Conservation (phyloP, 2,113 vertebrate species). For the Antigone vipio region DNA sequence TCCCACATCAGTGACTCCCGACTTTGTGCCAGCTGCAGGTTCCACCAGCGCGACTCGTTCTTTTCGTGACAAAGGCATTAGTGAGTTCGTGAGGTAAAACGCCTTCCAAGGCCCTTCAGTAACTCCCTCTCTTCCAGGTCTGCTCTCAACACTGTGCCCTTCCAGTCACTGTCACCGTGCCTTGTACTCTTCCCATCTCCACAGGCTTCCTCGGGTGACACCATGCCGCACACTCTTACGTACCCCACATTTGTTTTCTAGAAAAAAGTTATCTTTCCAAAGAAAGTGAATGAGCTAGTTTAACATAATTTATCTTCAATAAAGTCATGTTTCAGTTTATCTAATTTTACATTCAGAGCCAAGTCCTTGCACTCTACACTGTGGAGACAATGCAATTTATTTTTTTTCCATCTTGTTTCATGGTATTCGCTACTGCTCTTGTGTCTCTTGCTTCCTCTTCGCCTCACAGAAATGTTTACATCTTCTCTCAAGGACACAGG, state of each 20-base stretch:
- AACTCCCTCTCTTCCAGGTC: too few species aligned
- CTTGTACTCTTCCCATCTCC: accelerated
- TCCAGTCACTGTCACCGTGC: accelerated
- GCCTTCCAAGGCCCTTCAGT: neutral
- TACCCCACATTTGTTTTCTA: accelerated
- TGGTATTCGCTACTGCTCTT: neutral
- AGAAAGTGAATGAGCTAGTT: neutral
- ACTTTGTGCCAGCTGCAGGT: accelerated
- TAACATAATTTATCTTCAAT: neutral
- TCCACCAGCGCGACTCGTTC: neutral
- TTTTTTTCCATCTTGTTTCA: neutral
- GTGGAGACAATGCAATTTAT: neutral
- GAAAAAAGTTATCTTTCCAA: neutral
- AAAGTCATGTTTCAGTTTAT: neutral
- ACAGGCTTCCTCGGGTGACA: neutral
- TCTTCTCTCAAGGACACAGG: neutral
- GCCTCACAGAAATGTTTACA: neutral
- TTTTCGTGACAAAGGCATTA: accelerated
- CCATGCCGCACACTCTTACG: too few species aligned
- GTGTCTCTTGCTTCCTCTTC: neutral
- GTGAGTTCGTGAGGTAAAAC: neutral
- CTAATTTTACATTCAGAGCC: neutral
- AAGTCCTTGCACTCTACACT: neutral
- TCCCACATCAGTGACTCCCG: accelerated
- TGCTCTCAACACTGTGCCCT: too few species aligned